Base-by-base conservation (phyloP, 2,113 vertebrate genomes). In the Cyanistes caeruleus region DNA sequence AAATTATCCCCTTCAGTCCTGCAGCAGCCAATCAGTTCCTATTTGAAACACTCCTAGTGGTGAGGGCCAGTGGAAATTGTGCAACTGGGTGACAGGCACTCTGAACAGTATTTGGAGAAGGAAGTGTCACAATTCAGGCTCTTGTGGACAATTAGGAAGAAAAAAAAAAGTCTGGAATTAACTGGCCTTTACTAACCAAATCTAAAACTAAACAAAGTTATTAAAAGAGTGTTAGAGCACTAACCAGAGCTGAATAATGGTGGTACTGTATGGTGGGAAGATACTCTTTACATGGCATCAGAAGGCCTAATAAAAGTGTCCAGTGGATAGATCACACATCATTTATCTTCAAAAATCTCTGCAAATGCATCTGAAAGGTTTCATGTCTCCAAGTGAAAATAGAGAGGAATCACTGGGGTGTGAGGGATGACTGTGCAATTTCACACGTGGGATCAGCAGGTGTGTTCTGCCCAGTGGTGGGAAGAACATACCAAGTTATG, bases 191-290 rank as follows among this genome's bases (percentile, higher is more conserved):
- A 9, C 21, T 46, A 55, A 9, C 60, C 28, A 78, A 39, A 49
- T 35, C 5, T 5, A 78, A 68, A 59, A 67, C 5, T 28, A 58
- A 52, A 22, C 4, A 13, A 2, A 48, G 14, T 56, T 74, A 28
- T 43, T 68, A 30, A 70, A 63, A 43, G 41, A 67, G 13, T 18
- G 16, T 35, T 22, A 44, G 16, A 56, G 25, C 3, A 5, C 8
- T 31, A 79, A 72, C 18, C 4, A 80, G 48, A 76, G 5, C 15
- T 53, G 41, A 58, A 13, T 48, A 58, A 58, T 24, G 10, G 15
- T 31, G 14, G 14, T 12, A 15, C 0, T 0, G 15, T 33, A 76
- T 24, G 12, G 21, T 63, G 23, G 28, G 31, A 53, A 55, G 7
- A 51, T 55, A 35, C 13, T 30, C 10, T 55, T 70, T 39, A 53